These are phyloP conservation scores for Salpingus planirostris DNA, from an alignment of 2,888 invertebrate genomes.

Conservation along the genomic window DNA sequence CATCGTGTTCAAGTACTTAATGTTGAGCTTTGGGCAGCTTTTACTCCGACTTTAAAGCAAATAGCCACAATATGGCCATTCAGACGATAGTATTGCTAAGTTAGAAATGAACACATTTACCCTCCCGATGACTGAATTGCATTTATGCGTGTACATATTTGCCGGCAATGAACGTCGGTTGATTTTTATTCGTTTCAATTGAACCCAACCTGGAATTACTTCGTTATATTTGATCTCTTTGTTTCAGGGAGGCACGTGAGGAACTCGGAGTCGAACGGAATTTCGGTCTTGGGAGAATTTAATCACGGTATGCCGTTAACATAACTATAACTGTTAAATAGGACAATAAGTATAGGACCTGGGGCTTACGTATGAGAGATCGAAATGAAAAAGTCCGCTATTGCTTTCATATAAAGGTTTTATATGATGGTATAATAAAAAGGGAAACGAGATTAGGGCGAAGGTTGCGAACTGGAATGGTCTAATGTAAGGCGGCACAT, in stretches of 20 bases:
- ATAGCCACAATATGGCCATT: no score
- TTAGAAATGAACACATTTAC: no score
- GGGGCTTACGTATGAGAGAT: slow-evolving; percentile 21
- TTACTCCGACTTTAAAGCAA: no score
- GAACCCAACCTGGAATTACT: not conserved
- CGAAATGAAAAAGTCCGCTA: slow-evolving; percentile 14
- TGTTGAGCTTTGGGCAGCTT: no score
- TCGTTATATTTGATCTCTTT: slow-evolving; percentile 4
- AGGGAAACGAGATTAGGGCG: slow-evolving; percentile 39
- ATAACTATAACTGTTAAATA: slow-evolving; percentile 25
- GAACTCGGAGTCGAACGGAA: slow-evolving; percentile 40
- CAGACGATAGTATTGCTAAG: no score
- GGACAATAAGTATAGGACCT: slow-evolving; percentile 16
- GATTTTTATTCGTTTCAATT: no score
- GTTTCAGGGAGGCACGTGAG: slow-evolving; percentile 39
- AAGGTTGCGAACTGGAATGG: slow-evolving; percentile 37
- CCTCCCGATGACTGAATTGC: no score
- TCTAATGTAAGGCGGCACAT: slow-evolving; percentile 34
- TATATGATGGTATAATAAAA: slow-evolving; percentile 40
- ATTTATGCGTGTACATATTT: no score
- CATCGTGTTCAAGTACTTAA: no score
- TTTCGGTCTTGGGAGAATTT: slow-evolving; percentile 40
- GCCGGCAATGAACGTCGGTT: no score
- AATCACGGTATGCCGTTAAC: slow-evolving; percentile 41
- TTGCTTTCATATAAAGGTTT: slow-evolving; percentile 2